Conservation (phyloP, 1,140 invertebrate genomes). For the Macrocentrus cingulum region DNA sequence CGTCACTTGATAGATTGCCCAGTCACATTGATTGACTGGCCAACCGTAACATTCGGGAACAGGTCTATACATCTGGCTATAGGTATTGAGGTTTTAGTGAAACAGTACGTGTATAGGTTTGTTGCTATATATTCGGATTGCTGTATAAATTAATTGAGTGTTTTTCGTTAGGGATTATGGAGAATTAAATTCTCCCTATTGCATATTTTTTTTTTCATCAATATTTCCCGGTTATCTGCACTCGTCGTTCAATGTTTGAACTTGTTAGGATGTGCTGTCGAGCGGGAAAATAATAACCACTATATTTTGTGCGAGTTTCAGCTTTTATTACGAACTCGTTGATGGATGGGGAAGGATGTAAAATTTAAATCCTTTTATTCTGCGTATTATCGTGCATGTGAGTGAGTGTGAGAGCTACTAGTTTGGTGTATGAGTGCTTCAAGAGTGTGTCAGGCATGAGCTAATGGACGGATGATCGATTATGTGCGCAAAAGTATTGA, state of each 20-base stretch:
- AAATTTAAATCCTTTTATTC: background rate
- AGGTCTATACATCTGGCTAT: conserved; percentile 4
- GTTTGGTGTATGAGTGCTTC: background rate
- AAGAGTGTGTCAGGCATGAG: conserved; percentile 6
- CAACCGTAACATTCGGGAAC: conserved; percentile 12
- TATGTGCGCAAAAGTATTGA: conserved; percentile 22
- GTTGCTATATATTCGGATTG: too few relatives aligned
- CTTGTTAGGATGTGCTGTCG: too few relatives aligned
- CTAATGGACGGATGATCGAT: conserved; percentile 34
- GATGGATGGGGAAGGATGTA: background rate
- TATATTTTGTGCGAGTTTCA: background rate
- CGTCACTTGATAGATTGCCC: conserved; percentile 34
- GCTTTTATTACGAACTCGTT: background rate
- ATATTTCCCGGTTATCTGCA: too few relatives aligned
- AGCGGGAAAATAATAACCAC: background rate
- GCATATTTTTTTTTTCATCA: too few relatives aligned
- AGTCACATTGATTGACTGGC: conserved; percentile 29
- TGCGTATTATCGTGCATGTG: background rate
- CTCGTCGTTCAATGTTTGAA: too few relatives aligned
- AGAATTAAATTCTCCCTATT: too few relatives aligned
- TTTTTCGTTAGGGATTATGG: too few relatives aligned
- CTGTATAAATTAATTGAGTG: too few relatives aligned
- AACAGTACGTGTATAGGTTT: background rate
- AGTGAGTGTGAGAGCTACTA: too few relatives aligned
- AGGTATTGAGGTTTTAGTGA: conserved; percentile 10